Evolutionary conservation across 2,113 vertebrate genomes (phyloP).

Genomic region (Tychaedon coryphoeus): DNA sequence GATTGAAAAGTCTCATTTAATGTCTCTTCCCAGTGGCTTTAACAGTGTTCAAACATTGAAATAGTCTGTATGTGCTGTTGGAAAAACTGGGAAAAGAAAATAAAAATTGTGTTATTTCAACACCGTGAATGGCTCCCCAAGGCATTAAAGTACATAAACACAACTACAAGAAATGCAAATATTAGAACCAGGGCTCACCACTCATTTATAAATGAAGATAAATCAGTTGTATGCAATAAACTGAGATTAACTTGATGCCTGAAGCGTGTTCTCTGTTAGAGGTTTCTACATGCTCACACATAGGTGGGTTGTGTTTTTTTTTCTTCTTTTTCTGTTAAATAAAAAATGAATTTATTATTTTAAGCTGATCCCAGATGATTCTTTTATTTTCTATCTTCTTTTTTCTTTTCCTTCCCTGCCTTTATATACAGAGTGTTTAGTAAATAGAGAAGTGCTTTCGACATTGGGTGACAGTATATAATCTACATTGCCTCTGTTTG

Average conservation of each 20-base stretch:
- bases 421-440: conserved; percentile 42
- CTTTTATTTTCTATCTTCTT: not conserved
- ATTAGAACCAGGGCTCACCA: conserved; percentile 30
- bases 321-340: not conserved
- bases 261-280: conserved; percentile 15
- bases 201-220: conserved; percentile 72
- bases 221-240: conserved; percentile 61
- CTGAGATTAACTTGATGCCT: conserved; percentile 18
- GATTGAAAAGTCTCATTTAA: not conserved
- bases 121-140: conserved; percentile 16
- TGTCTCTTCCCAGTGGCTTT: not conserved
- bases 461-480: conserved; percentile 47
- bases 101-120: not conserved
- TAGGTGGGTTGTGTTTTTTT: not conserved
- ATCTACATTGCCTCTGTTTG: conserved; percentile 50
- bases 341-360: conserved; percentile 61
- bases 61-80: not conserved
- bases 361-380: conserved; percentile 36
- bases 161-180: conserved; percentile 53
- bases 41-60: not conserved
- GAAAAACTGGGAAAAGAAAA: conserved; percentile 7
- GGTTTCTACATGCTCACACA: not conserved
- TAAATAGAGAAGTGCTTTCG: conserved; percentile 26
- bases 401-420: not conserved
- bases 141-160: conserved; percentile 48